A percentile compares a stretch with the other conserved stretches of the same genome.
phyloP scores from a whole-genome alignment of 2,113 vertebrate species.

The Pardalotus punctatus region DNA sequence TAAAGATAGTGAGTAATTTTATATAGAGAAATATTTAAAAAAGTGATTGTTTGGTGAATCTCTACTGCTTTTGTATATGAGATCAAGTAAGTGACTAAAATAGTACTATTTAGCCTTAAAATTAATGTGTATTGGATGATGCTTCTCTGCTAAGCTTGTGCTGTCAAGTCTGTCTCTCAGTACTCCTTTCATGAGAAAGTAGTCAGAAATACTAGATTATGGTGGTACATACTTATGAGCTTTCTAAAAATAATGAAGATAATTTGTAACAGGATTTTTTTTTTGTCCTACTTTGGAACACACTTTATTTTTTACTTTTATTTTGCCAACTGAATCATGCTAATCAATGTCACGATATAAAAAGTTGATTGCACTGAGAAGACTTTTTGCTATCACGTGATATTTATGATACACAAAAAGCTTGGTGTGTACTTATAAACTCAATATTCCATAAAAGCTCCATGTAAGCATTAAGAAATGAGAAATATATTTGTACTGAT shows the following conservation, averaged over 20 bases:
- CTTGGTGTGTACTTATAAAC: neutral
- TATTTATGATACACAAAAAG: neutral
- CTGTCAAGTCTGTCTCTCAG: neutral
- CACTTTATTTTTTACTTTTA: neutral
- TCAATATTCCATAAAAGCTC: neutral
- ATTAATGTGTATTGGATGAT: neutral
- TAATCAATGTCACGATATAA: neutral
- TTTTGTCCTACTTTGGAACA: neutral
- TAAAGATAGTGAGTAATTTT: neutral
- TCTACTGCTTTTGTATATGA: neutral
- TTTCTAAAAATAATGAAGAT: slow-evolving; percentile 1
- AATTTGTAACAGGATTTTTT: neutral
- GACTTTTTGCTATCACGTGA: neutral
- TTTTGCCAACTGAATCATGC: neutral
- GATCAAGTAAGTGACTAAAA: neutral
- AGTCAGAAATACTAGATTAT: slow-evolving; percentile 8
- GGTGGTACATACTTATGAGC: neutral
- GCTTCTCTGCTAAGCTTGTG: neutral
- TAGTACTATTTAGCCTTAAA: neutral
- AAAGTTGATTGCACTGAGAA: neutral
- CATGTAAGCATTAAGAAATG: neutral
- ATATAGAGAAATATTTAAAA: neutral
- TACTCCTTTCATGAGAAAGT: slow-evolving; percentile 8
- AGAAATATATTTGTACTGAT: neutral
- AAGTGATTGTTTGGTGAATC: neutral